Percentiles rank a stretch among this genome's conserved stretches.
These are phyloP conservation scores for Lottia scabra DNA, from an alignment of 2,888 invertebrate genomes.

Conservation along the genomic window DNA sequence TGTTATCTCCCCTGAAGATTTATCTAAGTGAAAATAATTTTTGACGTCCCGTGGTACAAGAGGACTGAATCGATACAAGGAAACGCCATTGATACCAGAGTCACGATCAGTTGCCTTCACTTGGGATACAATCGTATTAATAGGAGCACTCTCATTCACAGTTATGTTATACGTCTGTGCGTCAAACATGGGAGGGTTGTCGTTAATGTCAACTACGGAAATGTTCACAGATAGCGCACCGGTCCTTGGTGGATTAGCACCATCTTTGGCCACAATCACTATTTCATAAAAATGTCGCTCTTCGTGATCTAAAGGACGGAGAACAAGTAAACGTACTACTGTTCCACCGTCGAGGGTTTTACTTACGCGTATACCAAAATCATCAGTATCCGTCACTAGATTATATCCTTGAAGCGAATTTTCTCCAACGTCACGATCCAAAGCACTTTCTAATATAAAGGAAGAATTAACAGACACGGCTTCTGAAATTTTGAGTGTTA, in stretches of 20 bases:
- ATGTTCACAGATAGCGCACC: conserved; percentile 40
- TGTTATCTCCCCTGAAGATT: conserved; percentile 46
- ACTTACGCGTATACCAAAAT: conserved; percentile 39
- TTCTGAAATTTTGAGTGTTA: conserved; percentile 41
- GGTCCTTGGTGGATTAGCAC: conserved; percentile 37
- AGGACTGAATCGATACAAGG: conserved; percentile 68
- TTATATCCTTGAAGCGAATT: conserved; percentile 44
- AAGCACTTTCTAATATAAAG: conserved; percentile 39
- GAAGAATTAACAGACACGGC: conserved; percentile 38
- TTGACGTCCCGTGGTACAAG: conserved; percentile 38
- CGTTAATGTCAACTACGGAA: conserved; percentile 45
- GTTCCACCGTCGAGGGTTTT: conserved; percentile 42
- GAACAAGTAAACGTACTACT: conserved; percentile 41
- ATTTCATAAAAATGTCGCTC: conserved; percentile 40
- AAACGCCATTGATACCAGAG: conserved; percentile 79
- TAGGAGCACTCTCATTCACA: conserved; percentile 39
- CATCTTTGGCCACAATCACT: conserved; percentile 46
- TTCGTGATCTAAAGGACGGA: conserved; percentile 46
- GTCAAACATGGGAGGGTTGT: conserved; percentile 45
- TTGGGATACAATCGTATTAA: conserved; percentile 38
- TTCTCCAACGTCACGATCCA: conserved; percentile 45
- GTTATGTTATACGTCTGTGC: conserved; percentile 40
- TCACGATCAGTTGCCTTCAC: conserved; percentile 88
- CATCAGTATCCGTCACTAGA: conserved; percentile 33
- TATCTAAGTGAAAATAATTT: conserved; percentile 42